These are phyloP conservation scores for pig (Sus scrofa) DNA, from an alignment of 2,113 vertebrate species.

Conservation along the genomic window T2T-Sscrofa CM000820.6:18507001-18507500, in stretches of 20 bases:
- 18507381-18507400: too few relatives aligned
- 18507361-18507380: too few relatives aligned
- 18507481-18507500: too few relatives aligned
- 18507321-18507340: too few relatives aligned
- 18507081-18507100: constrained; percentile 9
- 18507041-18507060: not conserved
- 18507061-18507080: not conserved
- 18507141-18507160: not conserved
- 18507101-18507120: not conserved
- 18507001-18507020: not conserved
- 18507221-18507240: not conserved
- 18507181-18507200: too few relatives aligned
- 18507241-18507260: not conserved
- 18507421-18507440: too few relatives aligned
- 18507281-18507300: too few relatives aligned
- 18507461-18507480: too few relatives aligned
- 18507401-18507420: too few relatives aligned
- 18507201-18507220: not conserved
- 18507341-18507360: too few relatives aligned
- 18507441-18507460: too few relatives aligned
- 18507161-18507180: not conserved
- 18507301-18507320: too few relatives aligned
- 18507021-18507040: constrained; percentile 1
- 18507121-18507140: not conserved
- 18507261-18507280: not conserved